phyloP scores from a whole-genome alignment of 2,888 invertebrate species.

The Trachelus troglodyta region DNA sequence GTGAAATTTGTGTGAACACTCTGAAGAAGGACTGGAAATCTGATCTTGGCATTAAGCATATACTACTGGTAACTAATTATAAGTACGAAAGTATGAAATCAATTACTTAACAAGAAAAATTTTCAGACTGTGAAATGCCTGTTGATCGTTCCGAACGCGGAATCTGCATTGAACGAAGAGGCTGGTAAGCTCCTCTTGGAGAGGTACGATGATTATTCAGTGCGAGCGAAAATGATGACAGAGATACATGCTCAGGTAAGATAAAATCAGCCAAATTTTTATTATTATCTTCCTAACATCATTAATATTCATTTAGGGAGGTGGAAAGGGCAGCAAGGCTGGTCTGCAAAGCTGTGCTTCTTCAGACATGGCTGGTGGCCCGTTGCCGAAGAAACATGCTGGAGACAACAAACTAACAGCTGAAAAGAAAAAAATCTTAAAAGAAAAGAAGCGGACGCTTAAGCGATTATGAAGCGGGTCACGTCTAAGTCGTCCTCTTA shows the following conservation, averaged over 20 bases:
- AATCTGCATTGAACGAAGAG: slow-evolving; percentile 97
- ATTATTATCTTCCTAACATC: slow-evolving; percentile 4
- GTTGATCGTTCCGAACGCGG: slow-evolving; percentile 96
- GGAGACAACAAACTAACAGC: slow-evolving; percentile 80
- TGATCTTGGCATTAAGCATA: slow-evolving; percentile 94
- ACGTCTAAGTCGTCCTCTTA: slow-evolving; percentile 32
- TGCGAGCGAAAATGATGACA: slow-evolving; percentile 89
- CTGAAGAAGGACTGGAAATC: slow-evolving; percentile 97
- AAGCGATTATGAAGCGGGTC: slow-evolving; percentile 80
- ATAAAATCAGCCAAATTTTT: slow-evolving; percentile 15
- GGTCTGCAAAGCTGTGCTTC: slow-evolving; percentile 60
- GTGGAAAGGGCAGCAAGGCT: slow-evolving; percentile 63
- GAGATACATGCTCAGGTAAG: slow-evolving; percentile 86
- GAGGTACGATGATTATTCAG: slow-evolving; percentile 92
- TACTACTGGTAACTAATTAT: slow-evolving; percentile 77
- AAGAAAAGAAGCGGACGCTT: slow-evolving; percentile 87
- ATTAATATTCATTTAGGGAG: slow-evolving; percentile 40
- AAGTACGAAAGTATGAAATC: not conserved
- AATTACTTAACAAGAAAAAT: not conserved
- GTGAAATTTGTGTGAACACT: slow-evolving; percentile 97
- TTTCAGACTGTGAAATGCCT: slow-evolving; percentile 91
- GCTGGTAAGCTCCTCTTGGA: slow-evolving; percentile 93
- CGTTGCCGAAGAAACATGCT: slow-evolving; percentile 87
- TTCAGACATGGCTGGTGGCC: slow-evolving; percentile 72
- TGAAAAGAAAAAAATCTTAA: slow-evolving; percentile 79